These are phyloP conservation scores for Sympetrum striolatum DNA, from an alignment of 2,888 invertebrate species.

Conservation along the genomic window DNA sequence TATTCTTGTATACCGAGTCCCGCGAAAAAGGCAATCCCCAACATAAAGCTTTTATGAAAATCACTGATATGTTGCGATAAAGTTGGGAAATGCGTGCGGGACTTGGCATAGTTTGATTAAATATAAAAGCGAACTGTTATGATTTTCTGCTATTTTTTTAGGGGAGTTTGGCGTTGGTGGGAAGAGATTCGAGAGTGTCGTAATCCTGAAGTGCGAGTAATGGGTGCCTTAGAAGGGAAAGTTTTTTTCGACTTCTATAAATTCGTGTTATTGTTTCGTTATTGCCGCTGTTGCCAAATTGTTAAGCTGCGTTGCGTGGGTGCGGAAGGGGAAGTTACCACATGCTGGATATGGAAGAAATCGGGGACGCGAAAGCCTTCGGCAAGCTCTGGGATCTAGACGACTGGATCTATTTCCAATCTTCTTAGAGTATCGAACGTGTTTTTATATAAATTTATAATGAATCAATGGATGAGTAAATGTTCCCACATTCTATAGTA, in stretches of 20 bases:
- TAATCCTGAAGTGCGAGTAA: background rate
- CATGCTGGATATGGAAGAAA: too few species aligned
- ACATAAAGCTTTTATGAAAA: slow-evolving; percentile 19
- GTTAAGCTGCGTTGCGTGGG: too few species aligned
- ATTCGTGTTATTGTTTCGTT: background rate
- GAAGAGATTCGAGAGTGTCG: background rate
- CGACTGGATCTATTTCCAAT: too few species aligned
- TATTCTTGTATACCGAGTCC: background rate
- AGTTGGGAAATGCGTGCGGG: slow-evolving; percentile 5
- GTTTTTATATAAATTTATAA: too few species aligned
- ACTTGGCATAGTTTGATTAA: slow-evolving; percentile 21
- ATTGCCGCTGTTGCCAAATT: too few species aligned
- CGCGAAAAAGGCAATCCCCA: background rate
- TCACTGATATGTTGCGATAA: slow-evolving; percentile 31
- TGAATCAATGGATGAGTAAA: too few species aligned
- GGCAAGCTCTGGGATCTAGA: too few species aligned
- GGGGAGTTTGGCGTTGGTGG: background rate
- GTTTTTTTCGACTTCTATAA: background rate
- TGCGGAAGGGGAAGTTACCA: too few species aligned
- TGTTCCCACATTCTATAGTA: too few species aligned
- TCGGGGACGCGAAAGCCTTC: too few species aligned
- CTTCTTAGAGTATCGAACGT: too few species aligned
- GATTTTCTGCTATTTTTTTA: background rate
- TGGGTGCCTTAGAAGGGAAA: background rate
- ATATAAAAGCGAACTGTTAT: slow-evolving; percentile 7